These are phyloP conservation scores for Meliscaeva auricollis DNA, from an alignment of 2,888 invertebrate genomes.

Conservation along the genomic window DNA sequence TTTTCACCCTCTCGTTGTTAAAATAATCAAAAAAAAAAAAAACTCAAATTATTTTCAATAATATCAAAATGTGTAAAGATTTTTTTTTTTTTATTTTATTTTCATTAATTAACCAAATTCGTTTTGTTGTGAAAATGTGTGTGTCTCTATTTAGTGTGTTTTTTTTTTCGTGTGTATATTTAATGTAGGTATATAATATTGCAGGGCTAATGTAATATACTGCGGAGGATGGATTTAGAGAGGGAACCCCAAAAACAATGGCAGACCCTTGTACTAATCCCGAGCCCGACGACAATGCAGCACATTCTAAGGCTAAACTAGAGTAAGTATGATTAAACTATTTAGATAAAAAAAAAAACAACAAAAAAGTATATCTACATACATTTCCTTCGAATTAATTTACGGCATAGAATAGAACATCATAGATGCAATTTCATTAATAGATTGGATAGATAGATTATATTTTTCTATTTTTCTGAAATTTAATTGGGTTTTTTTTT, in stretches of 20 bases:
- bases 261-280: slow-evolving; percentile 66
- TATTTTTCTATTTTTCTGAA: slow-evolving; percentile 23
- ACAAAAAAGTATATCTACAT: background rate
- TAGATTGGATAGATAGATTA: slow-evolving; percentile 20
- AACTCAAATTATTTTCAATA: too few species aligned
- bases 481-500: slow-evolving; percentile 33
- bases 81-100: background rate
- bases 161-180: slow-evolving; percentile 49
- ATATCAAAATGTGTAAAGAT: slow-evolving; percentile 47
- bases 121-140: slow-evolving; percentile 31
- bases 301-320: slow-evolving; percentile 41
- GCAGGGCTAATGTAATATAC: slow-evolving; percentile 55
- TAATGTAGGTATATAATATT: slow-evolving; percentile 44
- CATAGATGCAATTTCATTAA: slow-evolving; percentile 49
- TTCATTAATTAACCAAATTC: slow-evolving; percentile 39
- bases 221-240: slow-evolving; percentile 64
- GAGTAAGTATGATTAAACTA: slow-evolving; percentile 63
- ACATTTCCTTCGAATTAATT: slow-evolving; percentile 7
- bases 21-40: slow-evolving; percentile 20
- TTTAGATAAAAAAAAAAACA: slow-evolving; percentile 17
- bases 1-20: slow-evolving; percentile 54
- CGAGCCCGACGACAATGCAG: slow-evolving; percentile 49
- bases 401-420: slow-evolving; percentile 1
- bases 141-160: slow-evolving; percentile 7
- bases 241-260: slow-evolving; percentile 67